A percentile compares a stretch with the other conserved stretches of the same genome.
Conservation (phyloP, 30 jellyfish, hydroid and myxozoan species). For the Euphysa ruthae region DNA sequence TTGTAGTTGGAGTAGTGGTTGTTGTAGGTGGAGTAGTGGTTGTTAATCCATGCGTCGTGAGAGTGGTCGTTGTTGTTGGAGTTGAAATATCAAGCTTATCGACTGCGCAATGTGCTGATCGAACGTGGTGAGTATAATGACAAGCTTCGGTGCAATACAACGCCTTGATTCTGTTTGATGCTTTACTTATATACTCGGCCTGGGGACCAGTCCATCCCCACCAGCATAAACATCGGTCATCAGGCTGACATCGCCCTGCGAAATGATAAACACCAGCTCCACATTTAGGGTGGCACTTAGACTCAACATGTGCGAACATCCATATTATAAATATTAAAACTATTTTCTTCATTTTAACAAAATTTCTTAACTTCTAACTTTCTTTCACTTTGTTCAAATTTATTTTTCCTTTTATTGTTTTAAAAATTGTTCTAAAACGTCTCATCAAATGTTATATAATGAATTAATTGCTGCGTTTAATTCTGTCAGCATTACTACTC, state of each 20-base stretch:
- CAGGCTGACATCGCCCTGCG: constrained; percentile 52
- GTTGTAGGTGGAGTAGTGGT: background rate
- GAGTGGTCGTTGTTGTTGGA: background rate
- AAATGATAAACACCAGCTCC: constrained; percentile 22
- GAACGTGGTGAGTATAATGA: constrained; percentile 32
- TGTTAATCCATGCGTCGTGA: background rate
- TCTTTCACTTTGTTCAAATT: too few species aligned
- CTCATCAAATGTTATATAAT: too few species aligned
- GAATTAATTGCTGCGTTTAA: too few species aligned
- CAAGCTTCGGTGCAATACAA: constrained; percentile 26
- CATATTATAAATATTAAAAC: too few species aligned
- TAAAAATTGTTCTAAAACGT: too few species aligned
- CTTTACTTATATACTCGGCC: background rate
- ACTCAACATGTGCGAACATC: too few species aligned
- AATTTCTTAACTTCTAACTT: too few species aligned
- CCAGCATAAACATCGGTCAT: constrained; percentile 54
- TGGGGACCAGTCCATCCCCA: constrained; percentile 71
- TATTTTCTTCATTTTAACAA: too few species aligned
- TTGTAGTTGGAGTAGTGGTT: background rate
- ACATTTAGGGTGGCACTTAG: constrained; percentile 33
- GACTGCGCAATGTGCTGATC: constrained; percentile 5
- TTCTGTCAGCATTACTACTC: too few species aligned
- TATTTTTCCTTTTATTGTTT: too few species aligned
- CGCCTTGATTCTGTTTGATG: constrained; percentile 19
- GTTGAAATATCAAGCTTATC: background rate